Percentiles rank a stretch among this genome's conserved stretches.
Evolutionary conservation across 2,888 invertebrate species (phyloP).

Genomic region (Cheilosia soror): DNA sequence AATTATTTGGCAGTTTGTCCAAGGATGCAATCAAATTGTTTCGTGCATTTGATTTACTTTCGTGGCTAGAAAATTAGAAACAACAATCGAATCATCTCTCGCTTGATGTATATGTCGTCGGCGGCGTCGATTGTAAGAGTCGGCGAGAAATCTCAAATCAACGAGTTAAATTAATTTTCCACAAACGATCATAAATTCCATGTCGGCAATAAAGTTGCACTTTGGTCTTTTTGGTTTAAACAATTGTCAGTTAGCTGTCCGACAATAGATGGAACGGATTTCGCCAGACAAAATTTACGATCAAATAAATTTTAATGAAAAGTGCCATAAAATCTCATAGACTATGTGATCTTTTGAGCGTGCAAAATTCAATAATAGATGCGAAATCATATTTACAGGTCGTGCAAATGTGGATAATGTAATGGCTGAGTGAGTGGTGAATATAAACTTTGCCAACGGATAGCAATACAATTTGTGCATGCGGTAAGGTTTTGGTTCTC

Average conservation of each 20-base stretch:
- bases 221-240: constrained; percentile 53
- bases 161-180: constrained; percentile 31
- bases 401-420: not conserved
- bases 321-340: constrained; percentile 29
- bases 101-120: not conserved
- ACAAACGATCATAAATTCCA: constrained; percentile 47
- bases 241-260: constrained; percentile 51
- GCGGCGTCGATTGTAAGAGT: constrained; percentile 11
- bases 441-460: not conserved
- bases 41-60: constrained; percentile 21
- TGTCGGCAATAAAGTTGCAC: constrained; percentile 42
- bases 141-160: not conserved
- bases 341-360: constrained; percentile 16
- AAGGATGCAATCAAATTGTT: constrained; percentile 63
- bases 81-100: constrained; percentile 31
- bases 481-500: not conserved
- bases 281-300: constrained; percentile 49
- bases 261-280: constrained; percentile 19
- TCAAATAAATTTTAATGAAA: constrained; percentile 55
- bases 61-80: constrained; percentile 7
- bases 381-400: not conserved
- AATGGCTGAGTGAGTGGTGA: not conserved
- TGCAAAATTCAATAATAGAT: not conserved
- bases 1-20: constrained; percentile 68
- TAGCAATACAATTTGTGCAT: not conserved